Base-by-base conservation (phyloP, 2,888 invertebrate genomes). In the Drosophila rellima region DNA sequence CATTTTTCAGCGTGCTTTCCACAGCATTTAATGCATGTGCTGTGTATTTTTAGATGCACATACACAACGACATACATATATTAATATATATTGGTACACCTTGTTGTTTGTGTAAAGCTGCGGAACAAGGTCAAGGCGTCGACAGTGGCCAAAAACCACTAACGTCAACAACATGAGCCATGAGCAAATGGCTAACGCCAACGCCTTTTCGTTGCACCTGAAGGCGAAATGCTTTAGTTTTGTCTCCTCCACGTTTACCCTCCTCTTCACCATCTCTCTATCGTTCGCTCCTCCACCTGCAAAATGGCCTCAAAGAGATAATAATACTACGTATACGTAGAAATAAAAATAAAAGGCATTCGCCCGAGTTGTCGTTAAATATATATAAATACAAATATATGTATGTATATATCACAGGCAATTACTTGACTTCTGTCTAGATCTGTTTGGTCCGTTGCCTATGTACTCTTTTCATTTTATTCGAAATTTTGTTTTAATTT, bases 101-200 rank as follows among this genome's bases (percentile, higher is more conserved):
- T 51, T 37, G 44, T 45, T 62, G 57, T 55, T 66, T 63, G 57
- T 68, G 51, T 62, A 45, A 54, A 15, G n/a, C 20, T 35, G 62
- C 64, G 68, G 72, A 71, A 80, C 86, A 86, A 86, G 86, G 89
- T 87, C 88, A 86, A 87, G 89, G 85, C 79, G 59, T 40, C 69
- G 63, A 29, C 75, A 70, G 62, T 71, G 71, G 75, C 67, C 59
- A 68, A 56, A 62, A 63, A 56, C 51, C 42, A 61, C 55, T 33
- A 57, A 35, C 56, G 57, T 52, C 61, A 60, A 54, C 50, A 13
- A 52, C 63, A 26, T 17, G 50, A 55, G 26, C 50, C 51, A 60
- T 57, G 56, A 35, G 55, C 40, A 60, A 50, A 60, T 59, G 50
- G 50, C 59, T 35, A 63, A 73, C 63, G 72, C 74, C 61, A 40